phyloP scores from a whole-genome alignment of 2,888 invertebrate species.

The Limnephilus marmoratus region DNA sequence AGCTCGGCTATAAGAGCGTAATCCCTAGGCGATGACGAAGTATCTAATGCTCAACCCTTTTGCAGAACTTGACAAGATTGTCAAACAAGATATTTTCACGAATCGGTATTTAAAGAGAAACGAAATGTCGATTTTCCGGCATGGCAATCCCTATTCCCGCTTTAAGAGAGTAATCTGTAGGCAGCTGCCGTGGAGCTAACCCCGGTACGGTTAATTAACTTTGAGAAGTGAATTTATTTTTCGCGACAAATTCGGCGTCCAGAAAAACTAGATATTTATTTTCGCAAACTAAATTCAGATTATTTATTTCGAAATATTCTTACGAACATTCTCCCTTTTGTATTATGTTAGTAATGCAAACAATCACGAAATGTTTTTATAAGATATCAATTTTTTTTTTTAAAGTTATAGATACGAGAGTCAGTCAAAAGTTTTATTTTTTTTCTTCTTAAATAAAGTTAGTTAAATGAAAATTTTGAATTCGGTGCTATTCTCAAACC shows the following conservation, averaged over 20 bases:
- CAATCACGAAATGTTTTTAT: background rate
- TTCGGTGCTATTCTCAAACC: no score
- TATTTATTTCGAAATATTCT: background rate
- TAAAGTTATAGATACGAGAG: no score
- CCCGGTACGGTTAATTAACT: constrained; percentile 34
- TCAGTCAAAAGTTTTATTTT: no score
- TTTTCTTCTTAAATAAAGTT: no score
- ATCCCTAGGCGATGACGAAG: no score
- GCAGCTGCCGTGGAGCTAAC: constrained; percentile 27
- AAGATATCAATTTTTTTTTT: no score
- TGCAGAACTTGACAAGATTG: no score
- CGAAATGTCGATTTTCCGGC: background rate
- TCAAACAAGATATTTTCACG: background rate
- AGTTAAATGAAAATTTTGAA: no score
- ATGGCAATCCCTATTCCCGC: background rate
- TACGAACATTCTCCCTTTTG: background rate
- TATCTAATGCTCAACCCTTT: no score
- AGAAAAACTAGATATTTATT: constrained; percentile 24
- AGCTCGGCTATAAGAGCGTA: no score
- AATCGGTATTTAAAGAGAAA: background rate
- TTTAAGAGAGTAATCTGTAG: background rate
- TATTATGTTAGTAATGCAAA: background rate
- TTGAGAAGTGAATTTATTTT: constrained; percentile 33
- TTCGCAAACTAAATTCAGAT: background rate
- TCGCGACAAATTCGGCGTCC: constrained; percentile 19